Percentiles rank a stretch among this genome's conserved stretches.
phyloP scores from a whole-genome alignment of 2,113 vertebrate species.

The Apaloderma vittatum region DNA sequence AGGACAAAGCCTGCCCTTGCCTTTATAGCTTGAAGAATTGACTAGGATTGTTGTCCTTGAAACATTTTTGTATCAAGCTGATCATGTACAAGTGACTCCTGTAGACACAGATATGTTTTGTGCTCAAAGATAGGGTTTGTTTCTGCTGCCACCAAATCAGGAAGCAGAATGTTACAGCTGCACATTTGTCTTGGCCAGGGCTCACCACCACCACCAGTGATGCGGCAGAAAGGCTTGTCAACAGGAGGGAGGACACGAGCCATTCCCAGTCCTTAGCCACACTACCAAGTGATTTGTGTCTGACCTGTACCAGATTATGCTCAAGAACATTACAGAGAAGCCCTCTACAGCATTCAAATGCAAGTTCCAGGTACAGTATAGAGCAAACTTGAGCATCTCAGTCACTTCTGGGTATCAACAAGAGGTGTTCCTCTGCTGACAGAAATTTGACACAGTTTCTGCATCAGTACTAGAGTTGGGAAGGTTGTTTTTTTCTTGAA shows the following conservation, averaged over 20 bases:
- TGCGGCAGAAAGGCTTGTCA: slow-evolving; percentile 70
- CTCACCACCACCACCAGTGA: slow-evolving; percentile 59
- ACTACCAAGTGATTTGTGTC: slow-evolving; percentile 69
- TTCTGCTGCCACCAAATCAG: neutral
- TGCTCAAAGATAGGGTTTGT: neutral
- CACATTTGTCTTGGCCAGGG: slow-evolving; percentile 14
- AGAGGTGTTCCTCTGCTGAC: neutral
- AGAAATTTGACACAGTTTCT: neutral
- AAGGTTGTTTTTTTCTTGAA: neutral
- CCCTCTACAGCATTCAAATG: slow-evolving; percentile 57
- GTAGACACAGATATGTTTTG: neutral
- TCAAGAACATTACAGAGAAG: slow-evolving; percentile 72
- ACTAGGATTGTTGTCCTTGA: neutral
- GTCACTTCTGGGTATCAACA: neutral
- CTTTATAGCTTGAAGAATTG: neutral
- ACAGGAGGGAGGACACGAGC: slow-evolving; percentile 65
- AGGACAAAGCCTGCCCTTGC: neutral
- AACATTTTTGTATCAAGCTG: neutral
- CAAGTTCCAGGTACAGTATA: slow-evolving; percentile 59
- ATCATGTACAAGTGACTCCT: neutral
- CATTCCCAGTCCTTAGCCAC: slow-evolving; percentile 76
- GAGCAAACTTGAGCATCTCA: neutral
- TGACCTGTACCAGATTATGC: slow-evolving; percentile 53
- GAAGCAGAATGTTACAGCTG: neutral
- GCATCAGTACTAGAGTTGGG: neutral